These are phyloP conservation scores for Mylabris sibirica DNA, from an alignment of 2,888 invertebrate species.

Conservation along the genomic window DNA sequence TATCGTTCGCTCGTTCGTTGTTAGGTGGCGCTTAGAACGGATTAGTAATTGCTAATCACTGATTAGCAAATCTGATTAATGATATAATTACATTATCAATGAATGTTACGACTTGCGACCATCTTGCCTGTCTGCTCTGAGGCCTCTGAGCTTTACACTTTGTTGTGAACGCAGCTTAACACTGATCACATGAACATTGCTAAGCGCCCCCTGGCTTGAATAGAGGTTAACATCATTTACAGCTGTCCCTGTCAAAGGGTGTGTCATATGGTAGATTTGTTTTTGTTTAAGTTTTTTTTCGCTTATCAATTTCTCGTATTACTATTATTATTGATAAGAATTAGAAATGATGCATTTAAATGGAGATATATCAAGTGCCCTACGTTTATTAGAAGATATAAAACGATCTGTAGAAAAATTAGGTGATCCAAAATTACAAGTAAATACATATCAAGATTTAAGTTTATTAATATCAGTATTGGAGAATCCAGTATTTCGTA, in stretches of 20 bases:
- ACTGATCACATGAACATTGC: neutral
- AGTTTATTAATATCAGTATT: slow-evolving; percentile 82
- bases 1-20: too few relatives aligned
- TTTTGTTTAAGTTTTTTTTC: slow-evolving; percentile 4
- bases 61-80: too few relatives aligned
- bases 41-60: too few relatives aligned
- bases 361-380: slow-evolving; percentile 86
- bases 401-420: slow-evolving; percentile 85
- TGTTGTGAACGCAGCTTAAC: neutral
- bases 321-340: slow-evolving; percentile 10
- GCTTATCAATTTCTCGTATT: neutral
- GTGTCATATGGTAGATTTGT: slow-evolving; percentile 12
- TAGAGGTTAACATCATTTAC: neutral
- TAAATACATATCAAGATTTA: slow-evolving; percentile 78
- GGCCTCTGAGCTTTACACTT: too few relatives aligned
- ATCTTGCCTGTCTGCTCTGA: too few relatives aligned
- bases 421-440: slow-evolving; percentile 82
- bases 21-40: too few relatives aligned
- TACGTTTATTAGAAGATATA: slow-evolving; percentile 87
- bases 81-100: too few relatives aligned
- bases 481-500: slow-evolving; percentile 90
- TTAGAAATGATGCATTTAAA: slow-evolving; percentile 63
- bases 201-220: neutral
- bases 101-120: too few relatives aligned
- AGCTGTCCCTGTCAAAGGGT: slow-evolving; percentile 10